Base-by-base conservation (phyloP, 2,888 invertebrate genomes). In the Dorcus parallelipipedus region DNA sequence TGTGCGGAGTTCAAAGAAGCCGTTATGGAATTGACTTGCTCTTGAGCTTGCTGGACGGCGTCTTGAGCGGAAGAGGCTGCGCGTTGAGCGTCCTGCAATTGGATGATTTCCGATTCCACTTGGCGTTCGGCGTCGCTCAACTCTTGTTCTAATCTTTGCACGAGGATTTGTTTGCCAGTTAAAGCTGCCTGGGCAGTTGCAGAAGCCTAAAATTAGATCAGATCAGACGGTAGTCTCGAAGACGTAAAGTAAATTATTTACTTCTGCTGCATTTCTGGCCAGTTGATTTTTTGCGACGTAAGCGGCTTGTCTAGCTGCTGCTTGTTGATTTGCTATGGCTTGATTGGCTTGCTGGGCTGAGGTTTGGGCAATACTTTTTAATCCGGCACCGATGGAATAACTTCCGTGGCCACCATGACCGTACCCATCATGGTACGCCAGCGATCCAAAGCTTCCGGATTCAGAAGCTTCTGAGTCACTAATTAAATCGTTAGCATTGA, bases 1-100 rank as follows among this genome's bases (percentile, higher is more conserved):
- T 88, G 90, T 1, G 90, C 90, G 39, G 89, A 88, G 74, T 90
- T 90, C 52, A 90, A 71, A 0, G 89, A 89, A 0, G 89, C 88
- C 64, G 87, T 88, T 67, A 89, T 83, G 6, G 89, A 88, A 71
- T 86, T 86, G 52, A 87, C 84, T 80, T 84, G 75, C 52, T 67
- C 73, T 66, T 80, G 70, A 55, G 64, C 64, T 52, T 64, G 64
- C 69, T 87, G 86, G 79, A 84, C 83, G 38, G 90, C 89, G 74
- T 90, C 87, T 71, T 87, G 85, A 0, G 89, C 87, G 1, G 89
- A 79, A 58, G 85, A 85, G 0, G 90, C 86, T 0, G 90, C 77
- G 62, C 88, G 79, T 74, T 89, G 88, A 7, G 90, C 90, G 59
- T 88, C 86, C 70, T 87, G 86, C 63, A 91, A 75, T 76, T 90